Percentiles rank a stretch among this genome's conserved stretches.
Conservation (phyloP, 2,113 vertebrate genomes). For the Gobius niger region DNA sequence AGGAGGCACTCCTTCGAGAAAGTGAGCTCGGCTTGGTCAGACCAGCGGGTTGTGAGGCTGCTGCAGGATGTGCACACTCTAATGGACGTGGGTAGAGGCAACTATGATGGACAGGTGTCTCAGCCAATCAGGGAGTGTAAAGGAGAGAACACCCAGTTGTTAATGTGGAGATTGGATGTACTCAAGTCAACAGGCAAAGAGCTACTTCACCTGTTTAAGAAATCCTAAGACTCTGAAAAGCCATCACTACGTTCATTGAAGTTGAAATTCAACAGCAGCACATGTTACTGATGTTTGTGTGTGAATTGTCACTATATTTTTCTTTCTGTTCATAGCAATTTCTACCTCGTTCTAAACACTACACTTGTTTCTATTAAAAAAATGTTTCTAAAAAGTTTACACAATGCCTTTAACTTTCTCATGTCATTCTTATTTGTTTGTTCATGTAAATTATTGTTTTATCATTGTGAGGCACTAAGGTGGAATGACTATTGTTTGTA, state of each 20-base stretch:
- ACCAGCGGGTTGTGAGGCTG: slow-evolving; percentile 78
- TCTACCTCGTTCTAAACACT: neutral
- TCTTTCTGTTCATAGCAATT: neutral
- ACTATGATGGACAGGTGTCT: slow-evolving; percentile 74
- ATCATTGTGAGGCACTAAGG: no score
- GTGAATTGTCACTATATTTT: neutral
- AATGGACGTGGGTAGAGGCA: slow-evolving; percentile 75
- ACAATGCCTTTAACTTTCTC: no score
- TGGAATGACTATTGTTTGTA: no score
- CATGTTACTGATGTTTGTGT: neutral
- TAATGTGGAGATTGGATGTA: slow-evolving; percentile 80
- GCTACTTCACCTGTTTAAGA: neutral
- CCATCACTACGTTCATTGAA: neutral
- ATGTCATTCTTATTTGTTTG: no score
- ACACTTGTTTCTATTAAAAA: neutral
- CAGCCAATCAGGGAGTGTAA: slow-evolving; percentile 62
- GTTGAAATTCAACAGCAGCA: neutral
- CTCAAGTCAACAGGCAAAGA: slow-evolving; percentile 54
- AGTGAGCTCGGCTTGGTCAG: slow-evolving; percentile 67
- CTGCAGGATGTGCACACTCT: slow-evolving; percentile 80
- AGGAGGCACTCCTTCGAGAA: slow-evolving; percentile 38
- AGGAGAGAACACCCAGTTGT: slow-evolving; percentile 76
- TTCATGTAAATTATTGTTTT: no score
- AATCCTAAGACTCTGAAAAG: neutral
- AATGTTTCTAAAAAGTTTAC: no score